These are phyloP conservation scores for Leistus spinibarbis DNA, from an alignment of 2,888 invertebrate species.

Conservation along the genomic window DNA sequence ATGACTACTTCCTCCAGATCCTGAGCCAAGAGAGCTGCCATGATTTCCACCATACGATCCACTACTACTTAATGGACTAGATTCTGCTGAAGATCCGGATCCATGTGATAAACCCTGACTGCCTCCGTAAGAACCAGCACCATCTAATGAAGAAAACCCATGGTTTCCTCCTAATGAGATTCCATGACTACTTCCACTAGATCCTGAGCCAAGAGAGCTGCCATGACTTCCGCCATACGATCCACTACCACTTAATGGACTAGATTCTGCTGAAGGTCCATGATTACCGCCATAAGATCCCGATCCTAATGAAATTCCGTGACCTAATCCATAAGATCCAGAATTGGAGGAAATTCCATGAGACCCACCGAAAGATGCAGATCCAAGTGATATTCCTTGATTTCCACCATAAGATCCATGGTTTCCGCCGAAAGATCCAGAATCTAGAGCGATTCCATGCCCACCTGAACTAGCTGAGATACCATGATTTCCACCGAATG, in stretches of 20 bases:
- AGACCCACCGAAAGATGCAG: not conserved
- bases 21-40: not conserved
- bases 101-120: not conserved
- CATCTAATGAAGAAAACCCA: not conserved
- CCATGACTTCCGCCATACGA: slow-evolving; percentile 28
- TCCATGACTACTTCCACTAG: slow-evolving; percentile 16
- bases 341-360: not conserved
- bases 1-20: not conserved
- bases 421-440: not conserved
- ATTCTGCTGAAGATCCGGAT: too few relatives aligned
- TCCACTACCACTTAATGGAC: not conserved
- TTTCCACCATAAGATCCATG: slow-evolving; percentile 14
- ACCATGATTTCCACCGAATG: slow-evolving; percentile 2
- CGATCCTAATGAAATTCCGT: not conserved
- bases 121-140: not conserved
- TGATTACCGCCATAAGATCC: not conserved
- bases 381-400: not conserved
- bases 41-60: slow-evolving; percentile 29
- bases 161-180: not conserved
- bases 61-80: too few relatives aligned
- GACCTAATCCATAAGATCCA: not conserved
- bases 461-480: not conserved
- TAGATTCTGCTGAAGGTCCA: not conserved
- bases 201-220: slow-evolving; percentile 29
- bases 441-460: not conserved